phyloP scores from a whole-genome alignment of 2,888 invertebrate species.

The Achlya flavicornis region DNA sequence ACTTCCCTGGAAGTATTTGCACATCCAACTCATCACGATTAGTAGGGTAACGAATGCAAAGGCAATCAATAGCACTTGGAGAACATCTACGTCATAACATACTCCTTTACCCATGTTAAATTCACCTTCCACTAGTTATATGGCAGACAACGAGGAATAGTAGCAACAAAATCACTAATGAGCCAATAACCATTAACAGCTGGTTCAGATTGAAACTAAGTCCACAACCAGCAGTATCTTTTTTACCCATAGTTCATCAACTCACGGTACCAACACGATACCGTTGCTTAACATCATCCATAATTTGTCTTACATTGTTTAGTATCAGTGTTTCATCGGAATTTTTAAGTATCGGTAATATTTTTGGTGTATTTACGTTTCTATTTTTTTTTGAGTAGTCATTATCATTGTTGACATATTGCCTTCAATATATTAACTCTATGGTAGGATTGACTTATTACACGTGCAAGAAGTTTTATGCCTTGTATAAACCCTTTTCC shows the following conservation, averaged over 20 bases:
- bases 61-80: slow-evolving; percentile 59
- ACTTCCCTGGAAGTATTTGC: slow-evolving; percentile 58
- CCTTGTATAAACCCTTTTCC: not conserved
- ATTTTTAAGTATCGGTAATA: slow-evolving; percentile 14
- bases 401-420: slow-evolving; percentile 25
- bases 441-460: not conserved
- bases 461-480: not conserved
- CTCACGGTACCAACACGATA: slow-evolving; percentile 29
- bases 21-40: slow-evolving; percentile 68
- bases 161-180: slow-evolving; percentile 61
- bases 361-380: slow-evolving; percentile 15
- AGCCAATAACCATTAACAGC: slow-evolving; percentile 64
- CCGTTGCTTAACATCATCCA: slow-evolving; percentile 23
- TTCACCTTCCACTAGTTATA: slow-evolving; percentile 56
- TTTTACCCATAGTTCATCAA: slow-evolving; percentile 41
- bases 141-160: slow-evolving; percentile 67
- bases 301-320: slow-evolving; percentile 10
- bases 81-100: slow-evolving; percentile 52
- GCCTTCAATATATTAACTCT: not conserved
- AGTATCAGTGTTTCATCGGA: not conserved
- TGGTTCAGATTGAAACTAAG: slow-evolving; percentile 63
- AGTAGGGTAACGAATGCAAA: slow-evolving; percentile 64
- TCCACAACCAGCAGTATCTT: slow-evolving; percentile 28
- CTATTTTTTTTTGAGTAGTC: slow-evolving; percentile 8
- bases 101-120: slow-evolving; percentile 33